These are phyloP conservation scores for Drosophila crucigera DNA, from an alignment of 2,888 invertebrate genomes.

Conservation along the genomic window DNA sequence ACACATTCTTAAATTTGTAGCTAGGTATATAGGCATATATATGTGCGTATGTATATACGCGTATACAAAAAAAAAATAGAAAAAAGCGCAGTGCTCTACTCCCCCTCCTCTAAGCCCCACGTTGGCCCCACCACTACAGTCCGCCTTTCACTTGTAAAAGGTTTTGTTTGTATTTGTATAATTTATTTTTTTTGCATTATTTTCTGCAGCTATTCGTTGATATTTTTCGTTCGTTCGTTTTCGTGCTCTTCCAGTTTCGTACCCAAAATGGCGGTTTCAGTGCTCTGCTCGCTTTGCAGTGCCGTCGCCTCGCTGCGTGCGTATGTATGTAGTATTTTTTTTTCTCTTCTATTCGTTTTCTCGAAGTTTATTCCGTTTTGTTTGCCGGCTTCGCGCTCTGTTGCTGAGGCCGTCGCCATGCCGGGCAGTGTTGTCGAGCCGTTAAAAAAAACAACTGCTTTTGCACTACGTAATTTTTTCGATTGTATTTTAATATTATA, in stretches of 20 bases:
- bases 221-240: slow-evolving; percentile 64
- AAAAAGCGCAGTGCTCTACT: slow-evolving; percentile 33
- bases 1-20: slow-evolving; percentile 25
- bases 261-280: slow-evolving; percentile 74
- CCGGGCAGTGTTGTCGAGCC: slow-evolving; percentile 52
- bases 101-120: slow-evolving; percentile 37
- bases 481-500: background rate
- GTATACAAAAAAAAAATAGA: slow-evolving; percentile 16
- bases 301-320: slow-evolving; percentile 30
- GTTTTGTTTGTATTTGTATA: slow-evolving; percentile 66
- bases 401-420: slow-evolving; percentile 51
- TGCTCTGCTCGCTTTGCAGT: slow-evolving; percentile 42
- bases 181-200: slow-evolving; percentile 64
- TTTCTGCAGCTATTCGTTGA: slow-evolving; percentile 68
- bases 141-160: slow-evolving; percentile 70
- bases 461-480: background rate
- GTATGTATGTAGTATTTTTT: slow-evolving; percentile 47
- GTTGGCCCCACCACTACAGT: slow-evolving; percentile 41
- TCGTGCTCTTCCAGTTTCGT: slow-evolving; percentile 65
- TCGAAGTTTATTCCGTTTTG: slow-evolving; percentile 69
- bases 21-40: background rate
- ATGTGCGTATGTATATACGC: slow-evolving; percentile 16
- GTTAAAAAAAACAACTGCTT: slow-evolving; percentile 24
- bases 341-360: slow-evolving; percentile 49
- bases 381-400: slow-evolving; percentile 70